Evolutionary conservation across 2,888 invertebrate species (phyloP).

Genomic region (Dysmachus trigonus): DNA sequence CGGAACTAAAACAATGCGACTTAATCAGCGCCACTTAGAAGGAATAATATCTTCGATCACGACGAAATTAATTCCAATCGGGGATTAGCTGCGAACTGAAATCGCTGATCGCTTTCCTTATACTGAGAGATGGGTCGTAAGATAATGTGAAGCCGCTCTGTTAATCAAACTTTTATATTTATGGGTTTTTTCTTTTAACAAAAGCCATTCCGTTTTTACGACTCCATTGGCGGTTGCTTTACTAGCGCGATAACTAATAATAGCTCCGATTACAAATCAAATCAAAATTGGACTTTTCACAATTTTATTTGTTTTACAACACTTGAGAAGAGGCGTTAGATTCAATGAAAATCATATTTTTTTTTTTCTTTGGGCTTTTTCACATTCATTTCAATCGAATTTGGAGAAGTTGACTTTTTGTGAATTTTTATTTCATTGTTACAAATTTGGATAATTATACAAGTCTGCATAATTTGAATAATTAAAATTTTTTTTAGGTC

Average conservation of each 20-base stretch:
- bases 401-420: too few relatives aligned
- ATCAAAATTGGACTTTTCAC: background rate
- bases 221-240: background rate
- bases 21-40: background rate
- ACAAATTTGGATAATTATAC: too few relatives aligned
- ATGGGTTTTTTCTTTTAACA: background rate
- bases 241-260: background rate
- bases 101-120: background rate
- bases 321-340: background rate
- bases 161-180: background rate
- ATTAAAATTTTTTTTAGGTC: too few relatives aligned
- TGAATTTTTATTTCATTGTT: too few relatives aligned
- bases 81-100: background rate
- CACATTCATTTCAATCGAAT: background rate
- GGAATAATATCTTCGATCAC: background rate
- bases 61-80: background rate
- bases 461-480: too few relatives aligned
- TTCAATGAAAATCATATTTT: background rate
- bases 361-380: background rate
- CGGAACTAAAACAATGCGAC: background rate
- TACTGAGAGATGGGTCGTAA: background rate
- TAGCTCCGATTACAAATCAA: background rate
- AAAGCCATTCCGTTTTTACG: background rate
- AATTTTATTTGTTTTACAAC: background rate
- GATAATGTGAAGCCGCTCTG: background rate